phyloP scores from a whole-genome alignment of 1,140 invertebrate genomes.

The Bombus picipes region DNA sequence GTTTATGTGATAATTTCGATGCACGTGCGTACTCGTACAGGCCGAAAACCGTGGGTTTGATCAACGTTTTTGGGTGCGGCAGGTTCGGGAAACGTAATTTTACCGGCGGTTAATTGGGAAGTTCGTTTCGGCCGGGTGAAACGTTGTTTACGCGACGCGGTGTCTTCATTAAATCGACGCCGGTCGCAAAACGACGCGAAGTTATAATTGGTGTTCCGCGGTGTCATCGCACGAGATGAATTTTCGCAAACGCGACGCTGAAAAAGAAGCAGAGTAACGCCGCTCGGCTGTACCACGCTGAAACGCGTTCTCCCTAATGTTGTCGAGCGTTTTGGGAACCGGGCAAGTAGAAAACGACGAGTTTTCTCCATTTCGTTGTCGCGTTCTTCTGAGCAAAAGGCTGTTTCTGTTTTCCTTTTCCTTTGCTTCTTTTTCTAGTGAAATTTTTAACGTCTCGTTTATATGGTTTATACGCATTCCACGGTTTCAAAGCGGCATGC shows the following conservation, averaged over 20 bases:
- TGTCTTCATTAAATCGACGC: slow-evolving; percentile 35
- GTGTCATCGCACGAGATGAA: slow-evolving; percentile 21
- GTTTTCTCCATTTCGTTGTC: not conserved
- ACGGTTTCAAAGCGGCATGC: too few relatives aligned
- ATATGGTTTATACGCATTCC: not conserved
- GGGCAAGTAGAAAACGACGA: not conserved
- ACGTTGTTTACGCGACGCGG: slow-evolving; percentile 31
- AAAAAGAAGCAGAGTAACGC: slow-evolving; percentile 20
- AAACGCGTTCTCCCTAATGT: slow-evolving; percentile 4
- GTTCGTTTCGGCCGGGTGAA: not conserved
- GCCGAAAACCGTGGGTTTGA: not conserved
- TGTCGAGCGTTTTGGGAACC: not conserved
- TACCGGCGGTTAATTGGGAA: slow-evolving; percentile 24
- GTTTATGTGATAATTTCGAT: too few relatives aligned
- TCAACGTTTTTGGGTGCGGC: not conserved
- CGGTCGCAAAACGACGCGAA: slow-evolving; percentile 14
- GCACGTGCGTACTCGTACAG: not conserved
- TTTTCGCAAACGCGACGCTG: slow-evolving; percentile 9
- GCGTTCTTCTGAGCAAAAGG: not conserved
- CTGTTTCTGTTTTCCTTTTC: not conserved
- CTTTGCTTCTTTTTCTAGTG: not conserved
- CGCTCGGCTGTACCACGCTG: not conserved
- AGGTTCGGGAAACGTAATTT: not conserved
- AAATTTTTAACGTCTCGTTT: not conserved
- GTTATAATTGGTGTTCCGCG: slow-evolving; percentile 42